These are phyloP conservation scores for Labroides dimidiatus DNA, from an alignment of 2,797 vertebrate genomes.

Conservation along the genomic window DNA sequence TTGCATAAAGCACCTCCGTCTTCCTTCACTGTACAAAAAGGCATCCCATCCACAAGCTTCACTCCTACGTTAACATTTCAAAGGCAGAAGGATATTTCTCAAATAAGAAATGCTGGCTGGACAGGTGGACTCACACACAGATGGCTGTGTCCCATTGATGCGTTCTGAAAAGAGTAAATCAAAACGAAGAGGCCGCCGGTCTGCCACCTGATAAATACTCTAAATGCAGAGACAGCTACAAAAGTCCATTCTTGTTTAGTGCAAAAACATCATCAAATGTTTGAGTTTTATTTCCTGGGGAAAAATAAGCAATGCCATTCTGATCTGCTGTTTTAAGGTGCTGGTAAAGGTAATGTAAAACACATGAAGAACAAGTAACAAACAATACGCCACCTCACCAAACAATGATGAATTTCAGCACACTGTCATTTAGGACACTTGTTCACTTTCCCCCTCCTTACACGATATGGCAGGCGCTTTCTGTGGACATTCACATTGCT, in stretches of 20 bases:
- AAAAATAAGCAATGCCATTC: slow-evolving; percentile 77
- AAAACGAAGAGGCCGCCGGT: slow-evolving; percentile 20
- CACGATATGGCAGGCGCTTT: slow-evolving; percentile 5
- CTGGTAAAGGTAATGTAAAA: slow-evolving; percentile 78
- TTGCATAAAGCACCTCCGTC: slow-evolving; percentile 49
- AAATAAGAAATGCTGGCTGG: slow-evolving; percentile 24
- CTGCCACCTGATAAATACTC: slow-evolving; percentile 47
- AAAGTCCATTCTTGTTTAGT: slow-evolving; percentile 78
- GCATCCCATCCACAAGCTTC: slow-evolving; percentile 18
- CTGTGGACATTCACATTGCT: slow-evolving; percentile 36
- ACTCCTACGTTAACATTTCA: slow-evolving; percentile 40
- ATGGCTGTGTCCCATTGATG: slow-evolving; percentile 11
- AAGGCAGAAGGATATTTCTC: slow-evolving; percentile 60
- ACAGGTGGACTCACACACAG: background rate
- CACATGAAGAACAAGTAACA: slow-evolving; percentile 57
- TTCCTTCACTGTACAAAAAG: slow-evolving; percentile 26
- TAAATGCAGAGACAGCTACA: slow-evolving; percentile 58
- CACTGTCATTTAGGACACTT: background rate
- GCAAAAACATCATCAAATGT: slow-evolving; percentile 80
- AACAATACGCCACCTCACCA: slow-evolving; percentile 49
- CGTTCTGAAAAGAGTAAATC: slow-evolving; percentile 24
- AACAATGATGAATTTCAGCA: slow-evolving; percentile 23
- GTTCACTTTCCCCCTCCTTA: background rate
- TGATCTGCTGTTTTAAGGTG: slow-evolving; percentile 83
- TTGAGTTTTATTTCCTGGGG: slow-evolving; percentile 60